Conservation (phyloP, 2,113 vertebrate genomes). For the Otis tarda region DNA sequence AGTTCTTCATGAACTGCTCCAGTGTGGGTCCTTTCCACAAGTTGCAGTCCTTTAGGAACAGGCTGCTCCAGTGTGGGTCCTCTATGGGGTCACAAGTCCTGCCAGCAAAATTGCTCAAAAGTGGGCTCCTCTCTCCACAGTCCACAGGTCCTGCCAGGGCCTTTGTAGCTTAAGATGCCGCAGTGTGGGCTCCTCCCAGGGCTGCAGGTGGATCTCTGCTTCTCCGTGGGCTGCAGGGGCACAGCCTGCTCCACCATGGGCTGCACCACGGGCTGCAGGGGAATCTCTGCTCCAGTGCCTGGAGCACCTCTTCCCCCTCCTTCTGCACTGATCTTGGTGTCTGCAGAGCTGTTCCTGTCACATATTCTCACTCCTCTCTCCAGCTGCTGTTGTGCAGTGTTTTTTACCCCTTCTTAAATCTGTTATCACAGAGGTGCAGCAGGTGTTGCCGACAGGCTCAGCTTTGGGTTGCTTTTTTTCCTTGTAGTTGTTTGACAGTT, state of each 20-base stretch:
- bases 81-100: not conserved
- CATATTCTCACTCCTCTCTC: not conserved
- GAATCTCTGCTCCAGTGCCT: fast-evolving
- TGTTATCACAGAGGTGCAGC: fast-evolving
- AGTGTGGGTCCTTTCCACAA: fast-evolving
- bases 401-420: not conserved
- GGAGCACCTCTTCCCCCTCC: not conserved
- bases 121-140: fast-evolving
- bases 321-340: not conserved
- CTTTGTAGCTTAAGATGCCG: too few species aligned
- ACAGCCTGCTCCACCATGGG: fast-evolving
- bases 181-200: too few species aligned
- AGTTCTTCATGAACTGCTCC: not conserved
- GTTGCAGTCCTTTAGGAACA: not conserved
- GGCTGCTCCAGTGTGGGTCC: not conserved
- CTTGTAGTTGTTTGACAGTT: not conserved
- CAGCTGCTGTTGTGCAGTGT: not conserved
- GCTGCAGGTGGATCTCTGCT: too few species aligned
- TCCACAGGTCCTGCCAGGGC: not conserved
- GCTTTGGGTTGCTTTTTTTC: too few species aligned
- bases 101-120: not conserved
- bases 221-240: too few species aligned
- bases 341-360: not conserved
- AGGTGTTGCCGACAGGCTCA: fast-evolving
- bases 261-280: not conserved